A percentile compares a stretch with the other conserved stretches of the same genome.
These are phyloP conservation scores for Yasuhikotakia modesta DNA, from an alignment of 2,797 vertebrate species.

Conservation along the genomic window DNA sequence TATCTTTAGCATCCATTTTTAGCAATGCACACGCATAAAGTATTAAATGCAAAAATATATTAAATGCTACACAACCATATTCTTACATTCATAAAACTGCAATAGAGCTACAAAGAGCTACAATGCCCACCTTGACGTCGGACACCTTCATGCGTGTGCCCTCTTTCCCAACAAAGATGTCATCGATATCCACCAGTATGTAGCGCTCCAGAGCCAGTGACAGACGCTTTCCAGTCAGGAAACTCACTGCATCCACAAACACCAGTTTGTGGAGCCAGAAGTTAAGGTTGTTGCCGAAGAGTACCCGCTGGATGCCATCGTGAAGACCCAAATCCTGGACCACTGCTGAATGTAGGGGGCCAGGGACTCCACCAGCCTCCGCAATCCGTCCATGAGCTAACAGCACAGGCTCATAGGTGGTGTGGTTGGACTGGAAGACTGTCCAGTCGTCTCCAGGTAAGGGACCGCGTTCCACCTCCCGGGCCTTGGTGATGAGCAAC, in stretches of 20 bases:
- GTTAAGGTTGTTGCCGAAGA: constrained; percentile 96
- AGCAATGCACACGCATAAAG: too few species aligned
- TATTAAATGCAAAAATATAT: too few species aligned
- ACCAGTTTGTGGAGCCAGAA: constrained; percentile 98
- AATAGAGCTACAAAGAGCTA: not conserved
- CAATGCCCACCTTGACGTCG: constrained; percentile 89
- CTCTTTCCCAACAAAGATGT: constrained; percentile 99
- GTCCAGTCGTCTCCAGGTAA: constrained; percentile 98
- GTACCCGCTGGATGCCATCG: constrained; percentile 93
- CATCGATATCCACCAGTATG: constrained; percentile 94
- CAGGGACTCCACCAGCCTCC: constrained; percentile 78
- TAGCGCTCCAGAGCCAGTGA: constrained; percentile 93
- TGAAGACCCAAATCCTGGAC: constrained; percentile 98
- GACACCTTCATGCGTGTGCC: constrained; percentile 98
- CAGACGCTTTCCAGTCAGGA: constrained; percentile 92
- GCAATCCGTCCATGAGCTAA: constrained; percentile 94
- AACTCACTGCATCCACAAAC: constrained; percentile 94
- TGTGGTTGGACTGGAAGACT: constrained; percentile 98
- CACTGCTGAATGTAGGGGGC: constrained; percentile 89
- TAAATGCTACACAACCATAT: too few species aligned
- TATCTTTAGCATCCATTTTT: too few species aligned
- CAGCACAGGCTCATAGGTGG: constrained; percentile 94
- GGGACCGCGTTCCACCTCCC: constrained; percentile 84
- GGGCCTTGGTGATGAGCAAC: constrained; percentile 91
- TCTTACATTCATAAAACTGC: not conserved